These are phyloP conservation scores for Zaprionus ghesquierei DNA, from an alignment of 1,140 invertebrate species.

Conservation along the genomic window DNA sequence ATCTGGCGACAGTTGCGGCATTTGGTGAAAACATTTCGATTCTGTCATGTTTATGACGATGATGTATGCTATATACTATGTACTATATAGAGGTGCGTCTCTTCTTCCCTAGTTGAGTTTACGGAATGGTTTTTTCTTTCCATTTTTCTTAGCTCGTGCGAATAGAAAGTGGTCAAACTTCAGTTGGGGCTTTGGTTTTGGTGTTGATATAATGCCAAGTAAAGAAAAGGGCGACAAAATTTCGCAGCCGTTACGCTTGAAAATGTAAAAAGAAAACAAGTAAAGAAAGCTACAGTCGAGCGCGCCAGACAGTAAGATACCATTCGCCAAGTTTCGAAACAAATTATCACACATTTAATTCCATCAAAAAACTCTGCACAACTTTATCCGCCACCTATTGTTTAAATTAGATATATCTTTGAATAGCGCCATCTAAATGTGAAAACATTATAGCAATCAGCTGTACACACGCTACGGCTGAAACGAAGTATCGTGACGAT, in stretches of 20 bases:
- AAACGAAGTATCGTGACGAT: too few relatives aligned
- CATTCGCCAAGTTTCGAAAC: too few relatives aligned
- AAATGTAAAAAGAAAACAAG: conserved; percentile 21
- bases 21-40: neutral
- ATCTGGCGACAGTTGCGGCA: too few relatives aligned
- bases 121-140: neutral
- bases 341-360: too few relatives aligned
- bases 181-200: neutral
- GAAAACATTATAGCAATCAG: too few relatives aligned
- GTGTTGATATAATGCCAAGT: conserved; percentile 44
- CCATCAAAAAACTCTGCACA: too few relatives aligned
- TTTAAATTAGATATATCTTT: too few relatives aligned
- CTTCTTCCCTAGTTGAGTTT: neutral
- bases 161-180: conserved; percentile 35
- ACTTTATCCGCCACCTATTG: too few relatives aligned
- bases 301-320: too few relatives aligned
- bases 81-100: neutral
- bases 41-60: neutral
- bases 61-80: neutral
- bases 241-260: conserved; percentile 27
- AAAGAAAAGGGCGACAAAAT: conserved; percentile 44
- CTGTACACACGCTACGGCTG: too few relatives aligned
- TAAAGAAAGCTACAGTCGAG: too few relatives aligned
- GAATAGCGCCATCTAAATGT: too few relatives aligned
- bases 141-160: neutral